These are phyloP conservation scores for Tiphia femorata DNA, from an alignment of 2,888 invertebrate genomes.

Conservation along the genomic window DNA sequence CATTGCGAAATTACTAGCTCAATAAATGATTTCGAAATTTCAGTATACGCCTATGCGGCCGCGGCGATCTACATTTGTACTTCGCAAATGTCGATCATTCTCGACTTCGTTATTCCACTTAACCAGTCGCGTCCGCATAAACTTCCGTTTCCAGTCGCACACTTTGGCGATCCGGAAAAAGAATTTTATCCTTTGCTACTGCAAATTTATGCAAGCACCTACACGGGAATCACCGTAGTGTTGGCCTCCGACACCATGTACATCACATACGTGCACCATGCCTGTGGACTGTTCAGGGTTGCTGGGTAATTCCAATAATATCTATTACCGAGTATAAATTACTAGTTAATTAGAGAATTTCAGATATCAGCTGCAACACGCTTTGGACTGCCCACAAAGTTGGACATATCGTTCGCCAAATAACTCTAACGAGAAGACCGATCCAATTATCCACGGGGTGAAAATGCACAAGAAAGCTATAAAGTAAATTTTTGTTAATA, in stretches of 20 bases:
- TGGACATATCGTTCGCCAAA: no score
- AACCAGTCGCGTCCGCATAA: background rate
- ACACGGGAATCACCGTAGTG: background rate
- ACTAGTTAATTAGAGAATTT: no score
- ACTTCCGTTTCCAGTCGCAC: background rate
- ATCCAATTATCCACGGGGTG: background rate
- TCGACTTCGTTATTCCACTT: background rate
- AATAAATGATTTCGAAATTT: no score
- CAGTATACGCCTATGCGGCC: no score
- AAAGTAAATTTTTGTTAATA: background rate
- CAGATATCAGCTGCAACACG: no score
- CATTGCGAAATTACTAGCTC: no score
- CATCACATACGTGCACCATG: background rate
- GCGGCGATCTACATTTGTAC: no score
- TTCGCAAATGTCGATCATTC: background rate
- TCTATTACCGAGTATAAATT: background rate
- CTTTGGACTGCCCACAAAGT: no score
- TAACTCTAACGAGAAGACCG: no score
- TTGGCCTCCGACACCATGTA: background rate
- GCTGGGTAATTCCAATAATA: background rate
- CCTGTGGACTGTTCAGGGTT: background rate
- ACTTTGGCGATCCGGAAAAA: background rate
- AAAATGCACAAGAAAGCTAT: background rate
- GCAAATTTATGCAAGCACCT: background rate
- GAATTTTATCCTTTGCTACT: background rate